These are phyloP conservation scores for Clarias pachynema DNA, from an alignment of 2,797 vertebrate species.

Conservation along the genomic window DNA sequence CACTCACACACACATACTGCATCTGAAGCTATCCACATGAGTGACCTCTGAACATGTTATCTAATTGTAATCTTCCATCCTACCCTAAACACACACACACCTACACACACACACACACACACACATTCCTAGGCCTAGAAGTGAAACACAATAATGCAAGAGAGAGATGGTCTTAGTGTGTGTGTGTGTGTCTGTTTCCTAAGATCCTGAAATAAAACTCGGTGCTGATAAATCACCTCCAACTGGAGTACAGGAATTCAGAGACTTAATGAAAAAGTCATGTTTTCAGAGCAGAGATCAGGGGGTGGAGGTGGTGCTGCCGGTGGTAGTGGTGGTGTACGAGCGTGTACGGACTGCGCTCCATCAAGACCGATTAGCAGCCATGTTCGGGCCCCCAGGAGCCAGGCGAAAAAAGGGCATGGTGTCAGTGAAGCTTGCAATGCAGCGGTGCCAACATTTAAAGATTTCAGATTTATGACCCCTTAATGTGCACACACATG, in stretches of 20 bases:
- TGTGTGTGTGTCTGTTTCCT: conserved; percentile 76
- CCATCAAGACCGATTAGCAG: conserved; percentile 64
- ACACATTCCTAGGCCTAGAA: conserved; percentile 58
- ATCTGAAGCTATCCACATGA: conserved; percentile 62
- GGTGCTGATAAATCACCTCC: conserved; percentile 84
- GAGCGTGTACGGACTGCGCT: conserved; percentile 52
- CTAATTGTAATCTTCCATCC: conserved; percentile 59
- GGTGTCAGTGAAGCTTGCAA: background rate
- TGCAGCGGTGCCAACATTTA: background rate
- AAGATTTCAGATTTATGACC: background rate
- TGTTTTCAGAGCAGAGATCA: conserved; percentile 66
- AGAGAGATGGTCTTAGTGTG: conserved; percentile 65
- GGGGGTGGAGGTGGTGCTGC: conserved; percentile 61
- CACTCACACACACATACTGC: conserved; percentile 34
- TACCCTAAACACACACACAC: conserved; percentile 50
- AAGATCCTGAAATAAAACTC: conserved; percentile 81
- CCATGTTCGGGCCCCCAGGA: conserved; percentile 63
- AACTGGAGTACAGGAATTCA: conserved; percentile 81
- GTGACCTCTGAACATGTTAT: conserved; percentile 62
- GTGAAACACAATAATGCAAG: conserved; percentile 76
- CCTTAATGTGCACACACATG: no score
- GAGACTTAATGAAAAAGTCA: conserved; percentile 90
- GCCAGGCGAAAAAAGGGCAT: conserved; percentile 55
- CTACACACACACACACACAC: conserved; percentile 54
- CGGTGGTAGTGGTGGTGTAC: conserved; percentile 62